Base-by-base conservation (phyloP, 2,797 vertebrate genomes). In the Urocyon cinereoargenteus region DNA sequence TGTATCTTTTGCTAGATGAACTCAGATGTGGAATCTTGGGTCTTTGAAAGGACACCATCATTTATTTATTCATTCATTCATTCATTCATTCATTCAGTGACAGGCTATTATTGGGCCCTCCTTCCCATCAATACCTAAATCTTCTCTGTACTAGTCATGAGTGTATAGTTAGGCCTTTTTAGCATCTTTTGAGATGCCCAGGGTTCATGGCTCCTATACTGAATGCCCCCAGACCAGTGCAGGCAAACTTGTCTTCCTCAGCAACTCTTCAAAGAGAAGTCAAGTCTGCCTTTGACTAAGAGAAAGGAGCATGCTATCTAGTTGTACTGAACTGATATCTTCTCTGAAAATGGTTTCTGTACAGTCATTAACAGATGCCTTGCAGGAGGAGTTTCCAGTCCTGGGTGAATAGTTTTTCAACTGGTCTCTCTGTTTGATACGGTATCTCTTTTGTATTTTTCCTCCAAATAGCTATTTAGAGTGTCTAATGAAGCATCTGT, bases 401-500 rank as follows among this genome's bases (percentile, higher is more conserved):
- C 51, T 83, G 73, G 55, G 21, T 86, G 82, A 95, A 86, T 2
- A 6, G 84, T 61, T 95, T 93, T 96, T 75, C 21, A n/a, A 51
- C 31, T 75, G 40, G 19, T 93, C 53, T 81, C 57, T 87, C 40
- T 96, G 79, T 82, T 81, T 89, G 45, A 73, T 85, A 72, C 86
- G 53, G 36, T 94, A 24, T 89, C 57, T 97, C 55, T 82, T 92
- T 90, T 86, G 36, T 94, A 28, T 93, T 87, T 96, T 90, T 88
- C 59, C 81, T 95, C 66, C 77, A 70, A 53, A 94, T 92, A 97
- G 93, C 97, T 97, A 82, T 93, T 97, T 81, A 78, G 95, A 96
- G 87, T 87, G 82, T 94, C 96, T 97, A 97, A 97, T 96, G 97
- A 98, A 97, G 95, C 96, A 96, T 77, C 91, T 93, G 1, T 79